Base-by-base conservation (phyloP, 1,140 invertebrate genomes). In the Lasioglossum albipes region DNA sequence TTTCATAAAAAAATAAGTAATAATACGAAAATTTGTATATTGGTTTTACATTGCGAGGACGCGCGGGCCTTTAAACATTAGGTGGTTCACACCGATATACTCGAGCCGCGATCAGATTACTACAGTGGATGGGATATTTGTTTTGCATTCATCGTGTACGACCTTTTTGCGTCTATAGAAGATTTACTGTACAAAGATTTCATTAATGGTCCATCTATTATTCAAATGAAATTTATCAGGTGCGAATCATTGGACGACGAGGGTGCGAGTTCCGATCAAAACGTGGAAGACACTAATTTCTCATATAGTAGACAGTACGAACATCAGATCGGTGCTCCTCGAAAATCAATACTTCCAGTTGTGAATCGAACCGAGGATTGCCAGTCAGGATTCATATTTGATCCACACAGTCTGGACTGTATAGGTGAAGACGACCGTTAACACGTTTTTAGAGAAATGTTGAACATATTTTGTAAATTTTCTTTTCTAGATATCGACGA, bases 401-500 rank as follows among this genome's bases (percentile, higher is more conserved):
- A 85, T n/a, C 20, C 18, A 2, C 71, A 22, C 57, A 82, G 36
- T 42, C 20, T 16, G 22, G 41, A 52, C 4, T 84, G 83, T n/a
- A 65, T 80, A 41, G 80, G 83, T 87, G 74, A 74, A 49, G 13
- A 31, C 0, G 16, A 45, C 9, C 12, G 9, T 7, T 42, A 42
- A 42, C 10, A 13, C 9, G 45, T 10, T 45, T 12, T 9, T 10
- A 10, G 45, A 54, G 13, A 16, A 54, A 20, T 6, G 7, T 9
- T 41, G 0, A 65, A 41, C 27, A 65, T 6, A 36, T 36, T 13
- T 7, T 2, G 16, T 0, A 64, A 31, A 5, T 64, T 45, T 49
- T 6, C 6, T 61, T 5, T 68, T 9, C 3, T 83, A 96, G 96
- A 97, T 89, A 94, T 96, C 82, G 95, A 97, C 89, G 96, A 97